Evolutionary conservation across 2,888 invertebrate genomes (phyloP).

Genomic region (Ypsolopha sequella): DNA sequence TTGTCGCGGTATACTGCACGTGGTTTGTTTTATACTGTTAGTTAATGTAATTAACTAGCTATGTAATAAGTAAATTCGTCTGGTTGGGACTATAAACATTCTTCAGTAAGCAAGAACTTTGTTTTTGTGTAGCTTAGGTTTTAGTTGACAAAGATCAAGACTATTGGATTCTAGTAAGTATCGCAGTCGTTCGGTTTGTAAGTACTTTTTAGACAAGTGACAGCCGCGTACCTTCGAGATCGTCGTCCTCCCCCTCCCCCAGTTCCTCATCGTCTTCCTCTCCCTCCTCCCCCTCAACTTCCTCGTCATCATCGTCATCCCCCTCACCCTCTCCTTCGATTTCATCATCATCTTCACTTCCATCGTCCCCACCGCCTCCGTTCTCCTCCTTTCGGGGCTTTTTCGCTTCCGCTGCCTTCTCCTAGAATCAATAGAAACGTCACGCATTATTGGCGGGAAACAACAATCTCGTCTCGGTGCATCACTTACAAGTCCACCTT

Average conservation of each 20-base stretch:
- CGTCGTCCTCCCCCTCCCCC: constrained; percentile 75
- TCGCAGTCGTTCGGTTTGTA: not conserved
- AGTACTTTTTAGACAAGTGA: not conserved
- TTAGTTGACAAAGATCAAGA: too few species aligned
- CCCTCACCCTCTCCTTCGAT: constrained; percentile 73
- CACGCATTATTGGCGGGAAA: constrained; percentile 6
- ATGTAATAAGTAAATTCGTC: too few species aligned
- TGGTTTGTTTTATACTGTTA: too few species aligned
- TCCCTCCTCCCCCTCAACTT: constrained; percentile 72
- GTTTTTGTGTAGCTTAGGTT: too few species aligned
- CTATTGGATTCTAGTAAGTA: too few species aligned
- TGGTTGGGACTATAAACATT: too few species aligned
- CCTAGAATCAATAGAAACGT: constrained; percentile 48
- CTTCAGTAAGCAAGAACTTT: too few species aligned
- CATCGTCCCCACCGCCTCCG: constrained; percentile 74
- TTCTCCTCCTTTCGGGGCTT: constrained; percentile 86
- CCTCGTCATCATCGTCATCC: constrained; percentile 74
- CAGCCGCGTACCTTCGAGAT: constrained; percentile 68
- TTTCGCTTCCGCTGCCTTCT: constrained; percentile 80
- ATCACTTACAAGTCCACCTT: constrained; percentile 12
- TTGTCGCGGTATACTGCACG: too few species aligned
- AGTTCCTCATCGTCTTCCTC: constrained; percentile 75
- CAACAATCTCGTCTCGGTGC: not conserved
- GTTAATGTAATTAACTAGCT: too few species aligned
- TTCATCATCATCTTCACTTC: constrained; percentile 77